Conservation (phyloP, 2,797 vertebrate species). For the Halcyon leucocephala region DNA sequence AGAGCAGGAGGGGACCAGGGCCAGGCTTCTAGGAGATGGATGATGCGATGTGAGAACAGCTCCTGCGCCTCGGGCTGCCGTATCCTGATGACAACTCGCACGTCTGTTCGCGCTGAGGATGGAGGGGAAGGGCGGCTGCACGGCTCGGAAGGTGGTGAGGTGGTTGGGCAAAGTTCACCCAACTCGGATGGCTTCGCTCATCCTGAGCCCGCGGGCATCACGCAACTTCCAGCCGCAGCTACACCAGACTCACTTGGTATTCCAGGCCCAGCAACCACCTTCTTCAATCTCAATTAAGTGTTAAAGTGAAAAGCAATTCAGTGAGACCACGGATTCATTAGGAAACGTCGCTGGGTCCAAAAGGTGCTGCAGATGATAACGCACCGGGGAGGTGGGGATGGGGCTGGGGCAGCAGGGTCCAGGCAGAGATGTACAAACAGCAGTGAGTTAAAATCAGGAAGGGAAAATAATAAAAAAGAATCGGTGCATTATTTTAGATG, state of each 20-base stretch:
- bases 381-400: not conserved
- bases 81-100: not conserved
- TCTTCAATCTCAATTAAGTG: slow-evolving; percentile 25
- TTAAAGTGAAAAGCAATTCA: slow-evolving; percentile 23
- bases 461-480: not conserved
- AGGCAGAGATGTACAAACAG: not conserved
- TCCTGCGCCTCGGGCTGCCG: not conserved
- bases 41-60: not conserved
- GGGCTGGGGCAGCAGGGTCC: not conserved
- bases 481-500: not conserved
- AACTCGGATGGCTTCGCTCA: not conserved
- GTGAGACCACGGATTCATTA: not conserved
- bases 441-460: not conserved
- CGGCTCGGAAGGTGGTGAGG: not conserved
- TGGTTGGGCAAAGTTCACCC: not conserved
- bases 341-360: not conserved
- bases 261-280: not conserved
- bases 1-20: not conserved
- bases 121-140: not conserved
- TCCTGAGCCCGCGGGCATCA: not conserved
- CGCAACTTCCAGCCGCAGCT: not conserved
- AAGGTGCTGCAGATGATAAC: not conserved
- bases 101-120: rapidly evolving
- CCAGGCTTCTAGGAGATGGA: not conserved
- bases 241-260: not conserved